Percentiles rank a stretch among this genome's conserved stretches.
Evolutionary conservation across 2,113 vertebrate species (phyloP).

Genomic region (Oostethus manadensis): DNA sequence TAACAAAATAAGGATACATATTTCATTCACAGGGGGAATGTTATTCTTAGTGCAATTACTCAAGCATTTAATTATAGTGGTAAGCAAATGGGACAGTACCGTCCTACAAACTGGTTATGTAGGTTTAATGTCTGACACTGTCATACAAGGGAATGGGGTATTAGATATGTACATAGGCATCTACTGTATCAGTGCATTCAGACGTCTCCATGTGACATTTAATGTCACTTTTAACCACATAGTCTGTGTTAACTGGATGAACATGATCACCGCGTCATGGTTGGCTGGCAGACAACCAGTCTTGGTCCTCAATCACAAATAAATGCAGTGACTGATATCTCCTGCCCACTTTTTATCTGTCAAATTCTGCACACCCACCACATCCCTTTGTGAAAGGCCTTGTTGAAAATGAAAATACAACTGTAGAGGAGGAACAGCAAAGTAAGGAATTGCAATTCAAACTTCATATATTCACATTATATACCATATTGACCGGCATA

Average conservation of each 20-base stretch:
- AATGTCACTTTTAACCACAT: constrained; percentile 14
- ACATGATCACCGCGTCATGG: constrained; percentile 21
- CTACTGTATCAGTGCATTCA: background rate
- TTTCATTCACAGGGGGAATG: constrained; percentile 12
- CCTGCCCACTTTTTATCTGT: background rate
- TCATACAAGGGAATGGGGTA: background rate
- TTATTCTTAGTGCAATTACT: background rate
- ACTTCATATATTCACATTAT: constrained; percentile 16
- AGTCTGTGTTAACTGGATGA: constrained; percentile 20
- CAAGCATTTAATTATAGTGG: background rate
- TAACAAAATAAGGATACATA: constrained; percentile 37
- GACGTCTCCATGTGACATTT: constrained; percentile 2
- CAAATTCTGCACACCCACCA: constrained; percentile 2
- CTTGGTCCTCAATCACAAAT: constrained; percentile 23
- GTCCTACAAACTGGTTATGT: background rate
- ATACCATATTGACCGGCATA: background rate
- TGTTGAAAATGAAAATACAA: constrained; percentile 38
- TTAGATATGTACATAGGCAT: background rate
- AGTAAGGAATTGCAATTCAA: constrained; percentile 21
- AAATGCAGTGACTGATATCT: constrained; percentile 24
- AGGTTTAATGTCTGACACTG: background rate
- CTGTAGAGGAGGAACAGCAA: constrained; percentile 24
- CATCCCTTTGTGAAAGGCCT: constrained; percentile 23
- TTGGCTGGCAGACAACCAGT: constrained; percentile 25
- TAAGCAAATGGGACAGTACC: constrained; percentile 7